phyloP scores from a whole-genome alignment of 2,113 vertebrate species.

The Gila orcuttii region DNA sequence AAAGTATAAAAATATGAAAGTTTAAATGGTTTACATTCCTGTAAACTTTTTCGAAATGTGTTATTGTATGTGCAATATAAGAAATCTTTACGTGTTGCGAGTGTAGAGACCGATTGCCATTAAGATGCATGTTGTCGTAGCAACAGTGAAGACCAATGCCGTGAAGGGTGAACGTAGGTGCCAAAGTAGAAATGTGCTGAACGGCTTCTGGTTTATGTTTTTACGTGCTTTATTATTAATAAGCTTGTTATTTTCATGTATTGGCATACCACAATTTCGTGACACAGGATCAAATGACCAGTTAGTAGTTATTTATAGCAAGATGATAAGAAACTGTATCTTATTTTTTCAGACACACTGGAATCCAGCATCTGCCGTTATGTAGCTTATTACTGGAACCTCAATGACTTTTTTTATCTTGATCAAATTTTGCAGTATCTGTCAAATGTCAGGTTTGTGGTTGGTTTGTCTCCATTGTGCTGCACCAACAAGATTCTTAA shows the following conservation, averaged over 20 bases:
- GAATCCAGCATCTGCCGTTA: slow-evolving; percentile 30
- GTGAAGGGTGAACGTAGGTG: slow-evolving; percentile 35
- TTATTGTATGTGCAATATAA: slow-evolving; percentile 71
- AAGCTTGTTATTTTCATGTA: background rate
- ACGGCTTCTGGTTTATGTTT: slow-evolving; percentile 17
- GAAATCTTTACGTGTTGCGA: slow-evolving; percentile 56
- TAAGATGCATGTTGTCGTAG: slow-evolving; percentile 43
- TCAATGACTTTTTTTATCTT: slow-evolving; percentile 8
- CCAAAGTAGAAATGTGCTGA: slow-evolving; percentile 45
- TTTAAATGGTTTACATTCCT: slow-evolving; percentile 67
- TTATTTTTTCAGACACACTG: slow-evolving; percentile 17
- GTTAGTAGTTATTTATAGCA: slow-evolving; percentile 5
- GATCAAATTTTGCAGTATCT: background rate
- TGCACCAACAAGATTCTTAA: background rate
- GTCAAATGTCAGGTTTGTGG: background rate
- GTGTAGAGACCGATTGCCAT: slow-evolving; percentile 35
- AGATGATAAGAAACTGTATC: slow-evolving; percentile 1
- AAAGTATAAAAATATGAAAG: slow-evolving; percentile 44
- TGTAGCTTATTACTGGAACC: slow-evolving; percentile 39
- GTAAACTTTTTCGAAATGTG: slow-evolving; percentile 32
- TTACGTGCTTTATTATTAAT: slow-evolving; percentile 4
- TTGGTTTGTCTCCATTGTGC: slow-evolving; percentile 8
- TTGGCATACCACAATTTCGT: background rate
- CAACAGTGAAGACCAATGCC: slow-evolving; percentile 33
- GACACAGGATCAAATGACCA: slow-evolving; percentile 28